phyloP scores from a whole-genome alignment of 2,797 vertebrate species.

The Pteronotus mesoamericanus region DNA sequence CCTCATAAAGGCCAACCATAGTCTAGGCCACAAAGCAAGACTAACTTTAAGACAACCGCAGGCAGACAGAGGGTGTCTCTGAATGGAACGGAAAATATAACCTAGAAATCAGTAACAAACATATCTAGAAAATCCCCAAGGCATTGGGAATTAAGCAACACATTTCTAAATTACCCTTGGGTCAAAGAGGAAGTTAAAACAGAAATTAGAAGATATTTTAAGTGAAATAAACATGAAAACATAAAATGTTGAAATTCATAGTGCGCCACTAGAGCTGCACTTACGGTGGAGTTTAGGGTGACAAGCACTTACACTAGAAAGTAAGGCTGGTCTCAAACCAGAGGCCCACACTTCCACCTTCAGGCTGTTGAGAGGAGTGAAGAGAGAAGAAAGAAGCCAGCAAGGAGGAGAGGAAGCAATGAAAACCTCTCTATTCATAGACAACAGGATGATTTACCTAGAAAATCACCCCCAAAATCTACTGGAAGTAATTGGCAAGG shows the following conservation, averaged over 20 bases:
- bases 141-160: background rate
- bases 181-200: background rate
- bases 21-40: background rate
- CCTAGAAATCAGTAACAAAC: background rate
- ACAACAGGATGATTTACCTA: background rate
- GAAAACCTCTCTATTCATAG: background rate
- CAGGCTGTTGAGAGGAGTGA: background rate
- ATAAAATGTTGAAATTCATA: no score
- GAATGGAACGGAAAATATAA: background rate
- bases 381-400: background rate
- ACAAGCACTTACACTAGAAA: background rate
- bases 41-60: background rate
- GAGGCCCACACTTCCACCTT: background rate
- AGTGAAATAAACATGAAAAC: background rate
- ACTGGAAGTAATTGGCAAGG: background rate
- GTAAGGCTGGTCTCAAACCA: background rate
- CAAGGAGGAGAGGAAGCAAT: background rate
- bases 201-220: background rate
- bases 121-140: background rate
- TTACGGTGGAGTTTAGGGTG: background rate
- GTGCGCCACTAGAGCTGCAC: background rate
- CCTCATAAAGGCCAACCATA: background rate
- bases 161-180: background rate
- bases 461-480: background rate
- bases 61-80: no score